Base-by-base conservation (phyloP, 2,797 vertebrate species). In the Rhinoraja longicauda region DNA sequence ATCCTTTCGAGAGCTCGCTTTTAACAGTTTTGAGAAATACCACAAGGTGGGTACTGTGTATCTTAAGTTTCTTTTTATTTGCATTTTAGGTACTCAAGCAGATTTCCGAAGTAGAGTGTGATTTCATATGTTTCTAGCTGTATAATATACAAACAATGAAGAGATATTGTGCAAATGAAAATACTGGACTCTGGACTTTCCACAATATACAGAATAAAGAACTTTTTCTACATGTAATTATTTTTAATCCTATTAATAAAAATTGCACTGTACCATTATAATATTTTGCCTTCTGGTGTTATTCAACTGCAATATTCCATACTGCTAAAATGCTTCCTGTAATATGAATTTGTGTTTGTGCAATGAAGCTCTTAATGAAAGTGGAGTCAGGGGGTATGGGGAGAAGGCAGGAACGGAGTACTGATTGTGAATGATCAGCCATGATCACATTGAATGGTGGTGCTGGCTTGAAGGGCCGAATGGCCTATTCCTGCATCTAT, bases 161-260 rank as follows among this genome's bases (percentile, higher is more conserved):
- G 90, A 92, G 53, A 24, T 45, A 45, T 39, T 26, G 39, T 15
- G 36, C 70, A 75, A 92, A 92, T 67, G 13, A 73, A 62, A 73
- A 39, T 90, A 72, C 19, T 72, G 90, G 39, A 73, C 90, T 21
- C 67, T 45, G 36, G 39, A 92, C 15, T 73, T 92, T 75, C 26
- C 39, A 53, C 13, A 8, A 53, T 92, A 64, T 57, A 84, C 17
- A 93, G 79, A 79, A 53, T 57, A 93, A 93, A 72, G 6, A 84
- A n/a, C 39, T 45, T 91, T 76, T 93, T 82, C 76, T 93, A 93
- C 12, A 26, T 86, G 62, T 67, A 77, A 76, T 90, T 90, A 53
- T 90, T 93, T 90, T 57, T 39, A 62, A 70, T 32, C 13, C 32
- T 77, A 59, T 91, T 91, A 92, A 93, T 93, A 81, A 93, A 93